A percentile compares a stretch with the other conserved stretches of the same genome.
phyloP scores from a whole-genome alignment of 1,140 invertebrate genomes.

The Heliconius eleuchia region DNA sequence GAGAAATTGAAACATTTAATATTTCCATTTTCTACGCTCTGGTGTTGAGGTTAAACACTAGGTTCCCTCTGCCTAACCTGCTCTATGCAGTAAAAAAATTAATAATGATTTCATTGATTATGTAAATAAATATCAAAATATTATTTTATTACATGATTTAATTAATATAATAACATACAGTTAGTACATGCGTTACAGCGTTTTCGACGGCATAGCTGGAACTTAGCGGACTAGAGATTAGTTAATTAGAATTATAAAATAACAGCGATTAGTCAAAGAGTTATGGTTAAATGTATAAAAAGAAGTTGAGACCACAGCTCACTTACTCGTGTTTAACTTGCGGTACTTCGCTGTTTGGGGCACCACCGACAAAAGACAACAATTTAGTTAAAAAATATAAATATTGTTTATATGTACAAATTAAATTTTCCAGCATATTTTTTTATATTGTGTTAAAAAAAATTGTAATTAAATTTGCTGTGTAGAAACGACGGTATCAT shows the following conservation, averaged over 20 bases:
- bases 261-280: conserved; percentile 74
- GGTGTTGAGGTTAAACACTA: too few species aligned
- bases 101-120: not conserved
- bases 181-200: conserved; percentile 65
- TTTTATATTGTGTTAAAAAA: conserved; percentile 16
- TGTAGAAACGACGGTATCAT: not conserved
- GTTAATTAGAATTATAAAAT: conserved; percentile 67
- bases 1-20: too few species aligned
- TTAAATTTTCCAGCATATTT: conserved; percentile 45
- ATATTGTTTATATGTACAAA: conserved; percentile 30
- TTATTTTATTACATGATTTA: conserved; percentile 30
- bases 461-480: not conserved
- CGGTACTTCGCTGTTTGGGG: conserved; percentile 81
- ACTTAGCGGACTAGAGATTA: conserved; percentile 53
- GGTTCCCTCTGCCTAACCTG: not conserved
- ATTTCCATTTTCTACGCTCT: too few species aligned
- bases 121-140: conserved; percentile 50
- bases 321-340: conserved; percentile 81
- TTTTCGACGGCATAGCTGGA: conserved; percentile 57
- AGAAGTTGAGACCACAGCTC: conserved; percentile 83
- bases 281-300: conserved; percentile 69
- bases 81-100: too few species aligned
- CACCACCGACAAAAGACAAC: conserved; percentile 83
- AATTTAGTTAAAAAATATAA: conserved; percentile 72
- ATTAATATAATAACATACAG: conserved; percentile 54